A percentile compares a stretch with the other conserved stretches of the same genome.
These are phyloP conservation scores for Chaitophorus viminalis DNA, from an alignment of 2,888 invertebrate species.

Conservation along the genomic window DNA sequence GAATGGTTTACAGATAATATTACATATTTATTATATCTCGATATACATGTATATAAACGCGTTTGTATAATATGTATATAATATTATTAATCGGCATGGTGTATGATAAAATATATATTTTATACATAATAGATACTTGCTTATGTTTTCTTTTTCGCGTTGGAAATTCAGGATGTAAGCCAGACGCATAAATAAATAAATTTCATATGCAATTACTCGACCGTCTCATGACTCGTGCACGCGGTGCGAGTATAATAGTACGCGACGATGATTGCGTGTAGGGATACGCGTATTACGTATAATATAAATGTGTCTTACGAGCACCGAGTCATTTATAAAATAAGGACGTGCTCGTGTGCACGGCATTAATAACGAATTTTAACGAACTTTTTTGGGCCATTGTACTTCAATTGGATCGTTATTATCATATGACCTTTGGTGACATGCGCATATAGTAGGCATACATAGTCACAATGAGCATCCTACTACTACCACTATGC, in stretches of 20 bases:
- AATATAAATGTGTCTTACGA: not conserved
- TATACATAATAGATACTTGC: not conserved
- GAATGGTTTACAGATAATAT: not conserved
- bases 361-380: slow-evolving; percentile 10
- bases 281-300: too few relatives aligned
- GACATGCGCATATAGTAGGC: not conserved
- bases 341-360: not conserved
- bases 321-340: not conserved
- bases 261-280: not conserved
- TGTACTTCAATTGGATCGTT: slow-evolving; percentile 33
- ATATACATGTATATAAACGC: not conserved
- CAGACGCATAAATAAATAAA: slow-evolving; percentile 57
- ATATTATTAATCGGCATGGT: not conserved
- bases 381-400: slow-evolving; percentile 17
- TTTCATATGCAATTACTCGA: slow-evolving; percentile 10
- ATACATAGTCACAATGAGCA: not conserved
- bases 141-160: not conserved
- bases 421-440: slow-evolving; percentile 44
- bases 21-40: not conserved
- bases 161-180: slow-evolving; percentile 48
- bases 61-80: not conserved
- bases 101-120: not conserved
- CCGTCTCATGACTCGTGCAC: not conserved
- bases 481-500: not conserved
- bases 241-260: not conserved